Evolutionary conservation across 2,888 invertebrate genomes (phyloP).

Genomic region (Carterocephalus palaemon): DNA sequence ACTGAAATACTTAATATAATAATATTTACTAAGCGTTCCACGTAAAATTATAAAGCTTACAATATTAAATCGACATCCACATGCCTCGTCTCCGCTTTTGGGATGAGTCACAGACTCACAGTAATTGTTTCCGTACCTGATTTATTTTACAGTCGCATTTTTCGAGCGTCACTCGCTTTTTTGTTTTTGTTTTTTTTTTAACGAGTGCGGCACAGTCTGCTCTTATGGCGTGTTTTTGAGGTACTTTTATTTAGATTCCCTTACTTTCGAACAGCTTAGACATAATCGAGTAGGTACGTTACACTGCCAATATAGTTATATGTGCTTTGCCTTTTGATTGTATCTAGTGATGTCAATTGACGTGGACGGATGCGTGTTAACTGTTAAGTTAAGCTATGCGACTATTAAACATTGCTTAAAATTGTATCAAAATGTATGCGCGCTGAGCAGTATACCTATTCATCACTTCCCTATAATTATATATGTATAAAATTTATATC

Average conservation of each 20-base stretch:
- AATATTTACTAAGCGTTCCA: neutral
- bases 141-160: conserved; percentile 24
- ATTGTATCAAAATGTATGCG: conserved; percentile 25
- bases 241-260: conserved; percentile 19
- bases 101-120: conserved; percentile 21
- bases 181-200: conserved; percentile 16
- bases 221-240: conserved; percentile 17
- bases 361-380: conserved; percentile 32
- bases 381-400: conserved; percentile 35
- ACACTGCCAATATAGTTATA: conserved; percentile 58
- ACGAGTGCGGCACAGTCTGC: conserved; percentile 23
- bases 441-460: conserved; percentile 29
- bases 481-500: too few species aligned
- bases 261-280: conserved; percentile 36
- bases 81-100: conserved; percentile 4
- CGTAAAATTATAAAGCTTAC: conserved; percentile 5
- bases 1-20: too few species aligned
- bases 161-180: conserved; percentile 21
- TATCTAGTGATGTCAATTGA: conserved; percentile 34
- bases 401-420: conserved; percentile 28
- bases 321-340: conserved; percentile 47
- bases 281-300: conserved; percentile 36
- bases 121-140: conserved; percentile 26
- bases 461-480: too few species aligned
- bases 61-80: conserved; percentile 16